Base-by-base conservation (phyloP, 92 coral and sea anemone genomes). In the Isaurus tuberculatus region DNA sequence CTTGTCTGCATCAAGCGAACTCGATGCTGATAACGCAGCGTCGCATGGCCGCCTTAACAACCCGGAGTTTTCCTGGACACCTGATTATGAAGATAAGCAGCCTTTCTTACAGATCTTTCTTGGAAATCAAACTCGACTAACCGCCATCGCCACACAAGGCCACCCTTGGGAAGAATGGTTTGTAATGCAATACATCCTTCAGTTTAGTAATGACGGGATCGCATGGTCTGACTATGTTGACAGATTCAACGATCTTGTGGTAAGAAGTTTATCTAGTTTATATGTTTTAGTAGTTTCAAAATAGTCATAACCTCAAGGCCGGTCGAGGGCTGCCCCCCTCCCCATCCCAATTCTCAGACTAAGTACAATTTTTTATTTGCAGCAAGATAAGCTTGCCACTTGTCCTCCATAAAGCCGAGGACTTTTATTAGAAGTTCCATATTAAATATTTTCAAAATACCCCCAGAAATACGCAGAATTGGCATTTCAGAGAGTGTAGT, bases 131-230 rank as follows among this genome's bases (percentile, higher is more conserved):
- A 89, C 92, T 68, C 89, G 37, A 81, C 60, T 86, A 30, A 89
- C 89, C 23, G 89, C 79, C 75, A 86, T 89, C 27, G 92, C 87
- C 8, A 89, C 92, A 26, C 92, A 89, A 81, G 90, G 89, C 37
- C 89, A 89, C 75, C 92, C 92, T 4, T 81, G 92, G 92, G 90
- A 89, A 71, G 90, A 89, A 31, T 73, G 84, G 87, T 89, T 85
- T 73, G 90, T 86, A n/a, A 69, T 75, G 63, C 86, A 81, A 25
- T 89, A 85, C 64, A 85, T 81, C 23, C 30, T 89, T 34, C 92
- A 89, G 51, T 83, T 85, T 77, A 86, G 92, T 82, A 77, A 72
- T 16, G 75, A 86, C 51, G 92, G 92, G 8, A 29, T 71, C 46
- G 73, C 85, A 17, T 89, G 92, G 92, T 71, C 79, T 36, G 83